Conservation (phyloP, 2,113 vertebrate genomes). For the Rhinoderma darwinii region DNA sequence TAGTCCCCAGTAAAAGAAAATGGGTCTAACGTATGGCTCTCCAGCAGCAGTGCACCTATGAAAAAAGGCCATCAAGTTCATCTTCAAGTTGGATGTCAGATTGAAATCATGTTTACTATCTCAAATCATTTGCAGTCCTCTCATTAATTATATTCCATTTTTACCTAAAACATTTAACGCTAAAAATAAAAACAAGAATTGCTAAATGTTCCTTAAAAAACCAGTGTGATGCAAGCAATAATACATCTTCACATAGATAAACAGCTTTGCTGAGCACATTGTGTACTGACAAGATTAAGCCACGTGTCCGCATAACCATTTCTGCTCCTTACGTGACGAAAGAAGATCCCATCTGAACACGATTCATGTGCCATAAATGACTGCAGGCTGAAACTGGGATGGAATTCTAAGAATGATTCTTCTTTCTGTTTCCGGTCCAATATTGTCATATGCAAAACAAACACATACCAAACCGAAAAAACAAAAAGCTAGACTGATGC, state of each 20-base stretch:
- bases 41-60: background rate
- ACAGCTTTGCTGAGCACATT: conserved; percentile 44
- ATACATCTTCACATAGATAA: conserved; percentile 7
- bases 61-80: background rate
- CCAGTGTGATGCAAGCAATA: conserved; percentile 16
- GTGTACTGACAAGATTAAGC: conserved; percentile 18
- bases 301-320: background rate
- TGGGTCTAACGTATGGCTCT: background rate
- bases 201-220: conserved; percentile 46
- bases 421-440: conserved; percentile 7
- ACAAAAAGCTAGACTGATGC: background rate
- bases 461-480: background rate
- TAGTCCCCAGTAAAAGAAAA: too few species aligned
- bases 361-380: conserved; percentile 9
- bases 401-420: conserved; percentile 18
- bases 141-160: conserved; percentile 37
- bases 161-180: background rate
- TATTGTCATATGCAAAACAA: conserved; percentile 31
- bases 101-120: background rate
- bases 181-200: conserved; percentile 34
- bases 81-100: background rate
- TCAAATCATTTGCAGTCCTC: background rate
- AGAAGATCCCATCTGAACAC: conserved; percentile 32
- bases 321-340: background rate
- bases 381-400: conserved; percentile 14